These are phyloP conservation scores for Tanypteryx hageni DNA, from an alignment of 2,888 invertebrate species.

Conservation along the genomic window DNA sequence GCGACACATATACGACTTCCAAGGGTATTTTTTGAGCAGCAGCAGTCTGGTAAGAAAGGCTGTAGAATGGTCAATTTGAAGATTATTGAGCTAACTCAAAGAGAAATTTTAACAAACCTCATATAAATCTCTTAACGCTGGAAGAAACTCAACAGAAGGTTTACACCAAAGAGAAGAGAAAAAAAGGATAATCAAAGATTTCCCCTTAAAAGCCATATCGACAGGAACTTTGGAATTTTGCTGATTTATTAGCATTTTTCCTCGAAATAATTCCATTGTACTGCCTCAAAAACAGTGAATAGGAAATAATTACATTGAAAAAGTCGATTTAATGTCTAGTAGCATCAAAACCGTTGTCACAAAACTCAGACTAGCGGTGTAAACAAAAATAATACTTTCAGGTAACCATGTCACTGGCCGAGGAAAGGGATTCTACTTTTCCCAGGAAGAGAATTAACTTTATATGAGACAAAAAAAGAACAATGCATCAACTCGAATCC, in stretches of 20 bases:
- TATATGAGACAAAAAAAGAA: no score
- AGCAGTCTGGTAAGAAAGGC: neutral
- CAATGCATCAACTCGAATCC: no score
- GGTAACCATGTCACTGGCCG: no score
- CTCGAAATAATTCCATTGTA: neutral
- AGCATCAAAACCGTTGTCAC: no score
- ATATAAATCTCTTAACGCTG: neutral
- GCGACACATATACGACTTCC: neutral
- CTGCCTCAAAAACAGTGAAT: neutral
- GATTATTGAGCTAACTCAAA: neutral
- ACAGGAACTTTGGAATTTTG: neutral
- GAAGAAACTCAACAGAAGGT: neutral
- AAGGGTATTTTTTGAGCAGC: neutral
- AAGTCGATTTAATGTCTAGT: no score
- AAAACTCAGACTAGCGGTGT: no score
- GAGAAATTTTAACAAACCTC: constrained; percentile 14
- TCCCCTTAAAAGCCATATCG: neutral
- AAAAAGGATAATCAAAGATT: neutral
- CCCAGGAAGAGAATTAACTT: no score
- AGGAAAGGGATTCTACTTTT: no score
- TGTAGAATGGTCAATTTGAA: neutral
- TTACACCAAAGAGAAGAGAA: neutral
- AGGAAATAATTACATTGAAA: neutral
- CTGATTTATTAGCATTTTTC: neutral
- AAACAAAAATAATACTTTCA: no score